Base-by-base conservation (phyloP, 1,140 invertebrate genomes). In the Nasonia giraulti region DNA sequence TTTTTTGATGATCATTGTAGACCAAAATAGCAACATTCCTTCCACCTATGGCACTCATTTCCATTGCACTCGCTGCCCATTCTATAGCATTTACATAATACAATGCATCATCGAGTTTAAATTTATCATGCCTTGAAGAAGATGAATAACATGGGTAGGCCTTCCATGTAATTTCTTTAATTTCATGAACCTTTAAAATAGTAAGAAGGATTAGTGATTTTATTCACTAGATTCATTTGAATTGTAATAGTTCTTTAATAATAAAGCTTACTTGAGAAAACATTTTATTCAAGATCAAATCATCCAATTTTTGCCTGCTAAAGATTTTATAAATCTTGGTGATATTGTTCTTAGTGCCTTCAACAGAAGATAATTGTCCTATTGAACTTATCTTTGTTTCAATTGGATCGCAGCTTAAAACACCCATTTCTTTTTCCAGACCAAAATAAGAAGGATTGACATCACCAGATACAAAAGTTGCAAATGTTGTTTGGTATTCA, bases 41-140 rank as follows among this genome's bases (percentile, higher is more conserved):
- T 1, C 93, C 95, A 74, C 93, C 94, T 82, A 96, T 94, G 23
- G 94, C 93, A 90, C 94, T 95, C 95, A 96, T 96, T 92, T 96
- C 96, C 94, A 96, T 96, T 0, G 96, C 95, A 90, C 95, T 96
- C 2, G 95, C 95, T 14, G 94, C 94, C 93, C 94, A 94, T 90
- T 96, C 96, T 80, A 96, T 95, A 11, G 94, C 94, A 93, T 96
- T 96, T 0, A 95, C 88, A 88, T 96, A 94, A 90, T 95, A 96
- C 37, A 96, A 83, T 11, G 91, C 90, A 79, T 94, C 91, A 86
- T 94, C 89, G 0, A 96, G 87, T 74, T 94, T 90, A 88, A 96
- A 96, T 66, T 93, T 91, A 74, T 93, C 92, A 3, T 93, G 85
- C 68, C 90, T 89, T 44, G 90, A 84, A 14, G 90, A 87, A 6